Base-by-base conservation (phyloP, 2,888 invertebrate species). In the Latrodectus elegans region DNA sequence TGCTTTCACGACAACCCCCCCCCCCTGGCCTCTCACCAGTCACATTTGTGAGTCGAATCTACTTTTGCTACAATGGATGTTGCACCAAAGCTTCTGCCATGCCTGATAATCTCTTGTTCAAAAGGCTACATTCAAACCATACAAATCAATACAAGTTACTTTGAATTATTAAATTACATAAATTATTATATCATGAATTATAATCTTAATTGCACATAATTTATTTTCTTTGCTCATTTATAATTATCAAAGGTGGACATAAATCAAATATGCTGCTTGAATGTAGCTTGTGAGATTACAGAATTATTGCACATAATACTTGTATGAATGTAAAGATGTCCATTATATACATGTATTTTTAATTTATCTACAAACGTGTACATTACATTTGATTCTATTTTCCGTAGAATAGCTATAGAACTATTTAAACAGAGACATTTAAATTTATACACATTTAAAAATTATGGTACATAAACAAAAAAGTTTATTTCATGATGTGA, bases 11-110 rank as follows among this genome's bases (percentile, higher is more conserved):
- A 38, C 38, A 38, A 38, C 38, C 38, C 38, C n/a, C 15, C 38
- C 38, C 38, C n/a, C 15, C 67, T 68, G 67, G 17, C 67, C 12
- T 26, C 17, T 26, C 17, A 26, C 26, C 9, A 49, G 38, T 49
- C 15, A 60, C 64, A 38, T 49, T 14, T 15, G 52, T 79, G 85
- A 85, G 85, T 68, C 79, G 79, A 75, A 55, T 60, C 68, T 78
- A 85, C 85, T 85, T 79, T 85, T 79, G 79, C 85, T 78, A 84
- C 84, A 78, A 84, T 84, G 84, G 73, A 78, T 85, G 79, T 85
- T 85, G 85, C 85, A 85, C 85, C 68, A 73, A 74, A 71, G 85
- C 77, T 84, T 84, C 77, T 84, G 84, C 84, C 84, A 84, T 76
- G 67, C 12, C 84, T 78, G 84, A 70, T 68, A 26, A 68, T 74